These are phyloP conservation scores for Glossophaga mutica DNA, from an alignment of 2,797 vertebrate species.

Conservation along the genomic window DNA sequence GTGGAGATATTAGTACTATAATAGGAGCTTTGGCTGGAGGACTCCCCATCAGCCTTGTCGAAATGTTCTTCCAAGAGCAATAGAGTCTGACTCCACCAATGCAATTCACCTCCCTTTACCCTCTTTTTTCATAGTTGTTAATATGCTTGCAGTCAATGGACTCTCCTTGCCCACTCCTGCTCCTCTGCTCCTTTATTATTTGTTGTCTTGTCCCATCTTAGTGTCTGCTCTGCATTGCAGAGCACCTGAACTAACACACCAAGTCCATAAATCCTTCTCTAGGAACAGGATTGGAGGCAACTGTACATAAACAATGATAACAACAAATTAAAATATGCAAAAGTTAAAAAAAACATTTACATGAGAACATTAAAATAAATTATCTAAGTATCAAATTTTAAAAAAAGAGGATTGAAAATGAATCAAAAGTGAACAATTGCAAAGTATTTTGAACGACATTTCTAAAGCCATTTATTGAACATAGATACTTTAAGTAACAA, in stretches of 20 bases:
- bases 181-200: neutral
- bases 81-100: neutral
- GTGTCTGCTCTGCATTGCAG: neutral
- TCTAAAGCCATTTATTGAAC: neutral
- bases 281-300: neutral
- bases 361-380: too few species aligned
- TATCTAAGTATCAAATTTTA: too few species aligned
- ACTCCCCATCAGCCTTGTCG: neutral
- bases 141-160: neutral
- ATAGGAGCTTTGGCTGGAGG: neutral
- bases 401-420: neutral
- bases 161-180: neutral
- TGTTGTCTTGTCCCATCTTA: neutral
- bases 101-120: fast-evolving
- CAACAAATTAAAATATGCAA: too few species aligned
- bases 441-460: neutral
- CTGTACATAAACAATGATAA: too few species aligned
- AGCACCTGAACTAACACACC: neutral
- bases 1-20: neutral
- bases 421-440: neutral
- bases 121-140: neutral
- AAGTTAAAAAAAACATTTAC: too few species aligned
- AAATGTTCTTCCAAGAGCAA: neutral
- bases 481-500: neutral
- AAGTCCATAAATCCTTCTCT: neutral